These are phyloP conservation scores for Anthrax anthrax DNA, from an alignment of 2,888 invertebrate species.

Conservation along the genomic window DNA sequence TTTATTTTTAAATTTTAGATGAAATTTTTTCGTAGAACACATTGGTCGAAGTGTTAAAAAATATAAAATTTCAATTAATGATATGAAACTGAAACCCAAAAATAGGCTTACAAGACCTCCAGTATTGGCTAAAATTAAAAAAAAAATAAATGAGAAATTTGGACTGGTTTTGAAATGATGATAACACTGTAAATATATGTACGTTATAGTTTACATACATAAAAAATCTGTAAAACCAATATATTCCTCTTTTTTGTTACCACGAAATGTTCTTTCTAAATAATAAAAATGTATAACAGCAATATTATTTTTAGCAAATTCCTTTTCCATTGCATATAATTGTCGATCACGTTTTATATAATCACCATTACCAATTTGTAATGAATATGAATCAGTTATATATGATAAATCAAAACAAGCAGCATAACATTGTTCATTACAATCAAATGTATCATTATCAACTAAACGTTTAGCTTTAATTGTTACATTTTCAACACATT, in stretches of 20 bases:
- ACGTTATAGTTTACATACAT: slow-evolving; percentile 40
- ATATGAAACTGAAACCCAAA: slow-evolving; percentile 69
- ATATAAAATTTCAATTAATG: slow-evolving; percentile 57
- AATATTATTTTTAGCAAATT: slow-evolving; percentile 41
- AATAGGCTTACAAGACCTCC: slow-evolving; percentile 67
- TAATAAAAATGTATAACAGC: slow-evolving; percentile 62
- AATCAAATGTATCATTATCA: slow-evolving; percentile 10
- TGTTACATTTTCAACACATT: slow-evolving; percentile 33
- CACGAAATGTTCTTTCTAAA: slow-evolving; percentile 51
- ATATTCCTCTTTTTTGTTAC: slow-evolving; percentile 59
- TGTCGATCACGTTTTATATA: slow-evolving; percentile 24
- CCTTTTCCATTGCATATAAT: slow-evolving; percentile 19
- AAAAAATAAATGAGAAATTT: neutral
- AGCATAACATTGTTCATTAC: slow-evolving; percentile 45
- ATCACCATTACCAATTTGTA: slow-evolving; percentile 37
- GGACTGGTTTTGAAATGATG: neutral
- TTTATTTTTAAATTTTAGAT: no score
- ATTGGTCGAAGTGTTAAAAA: slow-evolving; percentile 47
- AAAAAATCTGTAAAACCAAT: slow-evolving; percentile 72
- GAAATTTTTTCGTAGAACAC: no score
- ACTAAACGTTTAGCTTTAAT: slow-evolving; percentile 8
- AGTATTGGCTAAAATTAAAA: slow-evolving; percentile 47
- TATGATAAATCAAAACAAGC: slow-evolving; percentile 64
- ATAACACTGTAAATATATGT: neutral
- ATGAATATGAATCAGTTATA: slow-evolving; percentile 43